A percentile compares a stretch with the other conserved stretches of the same genome.
phyloP scores from a whole-genome alignment of 2,797 vertebrate species.

The Lepus oiostolus region DNA sequence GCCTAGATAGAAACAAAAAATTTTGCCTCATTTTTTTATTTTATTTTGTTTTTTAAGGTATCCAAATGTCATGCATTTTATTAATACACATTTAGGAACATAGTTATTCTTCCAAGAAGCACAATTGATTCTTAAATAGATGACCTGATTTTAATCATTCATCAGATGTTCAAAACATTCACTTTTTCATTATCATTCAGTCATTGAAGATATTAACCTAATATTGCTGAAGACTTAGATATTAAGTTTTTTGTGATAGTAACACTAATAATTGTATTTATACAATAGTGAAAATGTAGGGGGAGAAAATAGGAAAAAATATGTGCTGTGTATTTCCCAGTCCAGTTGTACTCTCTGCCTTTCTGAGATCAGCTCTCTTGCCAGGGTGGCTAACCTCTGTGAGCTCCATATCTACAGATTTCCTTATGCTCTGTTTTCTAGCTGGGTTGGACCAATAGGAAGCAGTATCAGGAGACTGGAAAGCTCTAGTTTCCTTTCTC shows the following conservation, averaged over 20 bases:
- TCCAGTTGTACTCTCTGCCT: not conserved
- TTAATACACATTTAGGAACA: too few species aligned
- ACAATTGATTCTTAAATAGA: slow-evolving; percentile 39
- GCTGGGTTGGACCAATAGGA: not conserved
- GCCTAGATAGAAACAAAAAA: slow-evolving; percentile 30
- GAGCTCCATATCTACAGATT: not conserved
- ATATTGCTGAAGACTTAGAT: not conserved
- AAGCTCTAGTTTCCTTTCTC: not conserved
- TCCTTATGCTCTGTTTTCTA: not conserved
- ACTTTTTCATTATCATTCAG: slow-evolving; percentile 11
- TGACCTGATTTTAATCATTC: slow-evolving; percentile 42
- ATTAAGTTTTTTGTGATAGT: not conserved
- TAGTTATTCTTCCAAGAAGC: not conserved
- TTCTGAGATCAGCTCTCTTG: not conserved
- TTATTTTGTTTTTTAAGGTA: not conserved
- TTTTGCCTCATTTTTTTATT: not conserved
- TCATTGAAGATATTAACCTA: not conserved
- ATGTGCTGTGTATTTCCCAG: not conserved
- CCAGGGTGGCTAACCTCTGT: not conserved
- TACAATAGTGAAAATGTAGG: not conserved
- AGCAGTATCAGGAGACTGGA: not conserved
- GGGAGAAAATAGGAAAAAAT: not conserved
- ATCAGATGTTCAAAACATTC: not conserved
- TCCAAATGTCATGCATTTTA: too few species aligned
- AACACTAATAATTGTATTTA: not conserved